Base-by-base conservation (phyloP, 2,888 invertebrate genomes). In the Ormyrus labotus region DNA sequence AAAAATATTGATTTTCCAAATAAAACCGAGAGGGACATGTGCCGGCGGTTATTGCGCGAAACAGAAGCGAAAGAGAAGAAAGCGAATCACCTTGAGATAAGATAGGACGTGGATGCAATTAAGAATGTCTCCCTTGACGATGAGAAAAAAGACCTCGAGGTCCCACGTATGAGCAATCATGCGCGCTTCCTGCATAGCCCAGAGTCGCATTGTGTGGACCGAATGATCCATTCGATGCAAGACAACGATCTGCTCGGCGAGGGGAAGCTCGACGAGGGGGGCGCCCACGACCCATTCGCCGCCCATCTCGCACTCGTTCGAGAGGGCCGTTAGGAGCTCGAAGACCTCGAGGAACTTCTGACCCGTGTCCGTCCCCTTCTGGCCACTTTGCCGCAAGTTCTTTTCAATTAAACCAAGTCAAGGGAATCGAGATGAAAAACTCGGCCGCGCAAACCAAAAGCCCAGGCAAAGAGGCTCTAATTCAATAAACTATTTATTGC, bases 231-330 rank as follows among this genome's bases (percentile, higher is more conserved):
- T 91, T 88, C 95, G 92, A 89, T 95, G 95, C 60, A 95, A 90
- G 47, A 96, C 94, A 2, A 96, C 95, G 88, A 96, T 96, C 90
- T 96, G 96, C 87, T 96, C 96, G 0, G 96, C 95, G 50, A 96
- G 92, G 0, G 96, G 96, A 79, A 96, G 89, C 85, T 96, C 94
- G 84, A 95, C 94, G n/a, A 96, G 91, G 0, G 95, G 95, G 0
- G 95, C 95, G 3, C 95, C 95, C 65, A 94, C 87, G 72, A 94
- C 94, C 92, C 94, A 95, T 84, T 95, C 94, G 85, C 93, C 93
- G 0, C 94, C 94, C 1, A 94, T 94, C 87, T 95, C 95, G 85
- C 95, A 96, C 85, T 94, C 95, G 89, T 96, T 96, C 85, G 94
- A 95, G 10, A 96, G 91, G 0, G 92, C 93, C 0, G 95, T 94